Evolutionary conservation across 1,140 invertebrate genomes (phyloP), one percentile per base, ranked within the genome.

Genomic region (Ostrea edulis): DNA sequence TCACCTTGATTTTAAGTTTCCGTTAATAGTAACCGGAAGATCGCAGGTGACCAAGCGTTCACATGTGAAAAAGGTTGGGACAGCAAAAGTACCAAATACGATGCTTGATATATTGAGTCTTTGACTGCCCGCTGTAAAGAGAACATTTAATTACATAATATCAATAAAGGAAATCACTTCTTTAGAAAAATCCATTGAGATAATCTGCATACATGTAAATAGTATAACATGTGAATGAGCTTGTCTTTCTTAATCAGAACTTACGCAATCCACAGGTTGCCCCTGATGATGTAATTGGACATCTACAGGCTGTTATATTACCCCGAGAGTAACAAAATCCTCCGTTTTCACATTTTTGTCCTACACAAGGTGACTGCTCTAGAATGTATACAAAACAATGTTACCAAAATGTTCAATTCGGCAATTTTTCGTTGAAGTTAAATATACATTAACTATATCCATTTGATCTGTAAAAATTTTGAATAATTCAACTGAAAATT

Each of bases 1-100:
- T 77, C 14, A 77, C 68, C 68, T 77, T 77, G 25, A 22, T 12
- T 35, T 29, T 44, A 77, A 29, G 68, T 77, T 77, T 77, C 68
- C 68, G 35, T 25, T 77, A 25, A 77, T 22, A 11, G 25, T 77
- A 17, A 77, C 68, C 0, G 68, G 68, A 77, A 77, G 29, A 29
- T 12, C 29, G 25, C 68, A 77, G 8, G 68, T 77, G 11, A 77
- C 68, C 25, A 77, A 12, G 8, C 68, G 68, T 25, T 77, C 68
- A 35, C 68, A 77, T 14, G 29, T 77, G 8, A 77, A 25, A 77
- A 77, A 35, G 35, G 68, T 77, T 29, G 68, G 68, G 12, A 77
- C 68, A 77, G 68, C 68, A 35, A 77, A 77, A 12, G 25, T 77
- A 12, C 29, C 68, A 35, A 77, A 77, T 35, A 29, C 22, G 11